phyloP scores from a whole-genome alignment of 2,888 invertebrate species.

The Dicycla oo region DNA sequence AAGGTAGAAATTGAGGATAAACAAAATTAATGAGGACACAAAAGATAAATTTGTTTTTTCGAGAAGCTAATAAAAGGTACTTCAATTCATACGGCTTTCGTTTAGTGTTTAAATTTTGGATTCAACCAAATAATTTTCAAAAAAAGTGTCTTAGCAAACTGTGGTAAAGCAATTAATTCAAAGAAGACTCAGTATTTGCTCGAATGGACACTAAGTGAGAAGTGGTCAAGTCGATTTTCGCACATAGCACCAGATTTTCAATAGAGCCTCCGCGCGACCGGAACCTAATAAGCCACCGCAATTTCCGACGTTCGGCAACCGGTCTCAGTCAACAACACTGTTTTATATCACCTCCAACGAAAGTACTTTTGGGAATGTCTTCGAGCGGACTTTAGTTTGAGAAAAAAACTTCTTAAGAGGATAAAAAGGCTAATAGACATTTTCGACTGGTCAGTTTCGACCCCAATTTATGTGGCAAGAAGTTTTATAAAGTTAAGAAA shows the following conservation, averaged over 20 bases:
- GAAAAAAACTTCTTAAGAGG: slow-evolving; percentile 50
- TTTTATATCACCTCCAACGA: slow-evolving; percentile 76
- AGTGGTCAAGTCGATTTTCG: slow-evolving; percentile 75
- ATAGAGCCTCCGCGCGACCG: slow-evolving; percentile 77
- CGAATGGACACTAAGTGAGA: slow-evolving; percentile 62
- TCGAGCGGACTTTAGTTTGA: slow-evolving; percentile 56
- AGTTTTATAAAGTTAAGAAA: slow-evolving; percentile 50
- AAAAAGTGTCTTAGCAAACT: slow-evolving; percentile 20
- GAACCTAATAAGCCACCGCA: slow-evolving; percentile 87
- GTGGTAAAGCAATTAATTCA: slow-evolving; percentile 27
- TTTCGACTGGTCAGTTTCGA: slow-evolving; percentile 46
- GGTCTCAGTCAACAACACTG: slow-evolving; percentile 80
- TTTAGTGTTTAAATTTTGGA: slow-evolving; percentile 17
- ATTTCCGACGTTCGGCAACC: slow-evolving; percentile 83
- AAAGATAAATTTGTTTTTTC: not conserved
- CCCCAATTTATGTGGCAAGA: slow-evolving; percentile 41
- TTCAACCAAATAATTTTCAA: not conserved
- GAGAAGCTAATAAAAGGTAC: not conserved
- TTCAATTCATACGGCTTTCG: too few species aligned
- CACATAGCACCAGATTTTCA: slow-evolving; percentile 76
- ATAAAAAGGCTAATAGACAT: slow-evolving; percentile 51
- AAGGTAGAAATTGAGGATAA: slow-evolving; percentile 1
- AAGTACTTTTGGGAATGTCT: slow-evolving; percentile 75
- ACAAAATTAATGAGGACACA: slow-evolving; percentile 4
- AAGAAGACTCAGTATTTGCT: slow-evolving; percentile 54